phyloP scores from a whole-genome alignment of 2,888 invertebrate species.

The Nycteola revayana region DNA sequence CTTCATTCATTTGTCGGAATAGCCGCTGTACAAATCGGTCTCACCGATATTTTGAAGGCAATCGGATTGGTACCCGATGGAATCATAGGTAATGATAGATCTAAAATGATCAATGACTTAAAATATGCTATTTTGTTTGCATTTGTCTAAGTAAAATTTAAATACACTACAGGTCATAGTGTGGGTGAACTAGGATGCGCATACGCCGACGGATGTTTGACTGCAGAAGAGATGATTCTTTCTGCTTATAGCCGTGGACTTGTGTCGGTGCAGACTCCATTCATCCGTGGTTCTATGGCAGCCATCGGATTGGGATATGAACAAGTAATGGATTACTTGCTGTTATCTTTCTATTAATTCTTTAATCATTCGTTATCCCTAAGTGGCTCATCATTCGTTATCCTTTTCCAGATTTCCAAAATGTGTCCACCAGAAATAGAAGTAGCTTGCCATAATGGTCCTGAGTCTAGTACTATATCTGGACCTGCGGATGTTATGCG shows the following conservation, averaged over 20 bases:
- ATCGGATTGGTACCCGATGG: slow-evolving; percentile 86
- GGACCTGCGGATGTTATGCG: slow-evolving; percentile 85
- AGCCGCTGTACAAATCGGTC: slow-evolving; percentile 84
- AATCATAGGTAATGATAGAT: slow-evolving; percentile 56
- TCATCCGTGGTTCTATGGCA: slow-evolving; percentile 92
- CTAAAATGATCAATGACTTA: no score
- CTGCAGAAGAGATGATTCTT: slow-evolving; percentile 91
- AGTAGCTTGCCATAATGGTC: slow-evolving; percentile 91
- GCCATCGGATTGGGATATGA: slow-evolving; percentile 87
- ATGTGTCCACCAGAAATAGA: slow-evolving; percentile 83
- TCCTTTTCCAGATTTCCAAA: slow-evolving; percentile 40
- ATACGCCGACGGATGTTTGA: slow-evolving; percentile 95
- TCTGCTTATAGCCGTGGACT: slow-evolving; percentile 91
- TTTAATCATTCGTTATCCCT: no score
- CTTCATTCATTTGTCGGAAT: slow-evolving; percentile 47
- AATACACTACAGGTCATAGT: slow-evolving; percentile 87
- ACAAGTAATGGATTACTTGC: slow-evolving; percentile 59
- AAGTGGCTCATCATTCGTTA: no score
- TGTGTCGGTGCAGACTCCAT: slow-evolving; percentile 85
- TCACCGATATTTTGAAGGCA: slow-evolving; percentile 57
- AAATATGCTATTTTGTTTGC: no score
- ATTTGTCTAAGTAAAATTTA: neutral
- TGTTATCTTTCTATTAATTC: no score
- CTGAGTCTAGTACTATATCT: slow-evolving; percentile 89
- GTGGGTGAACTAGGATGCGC: slow-evolving; percentile 97